Conservation (phyloP, 2,113 vertebrate genomes). For the Ophthalmolycus amberensis region DNA sequence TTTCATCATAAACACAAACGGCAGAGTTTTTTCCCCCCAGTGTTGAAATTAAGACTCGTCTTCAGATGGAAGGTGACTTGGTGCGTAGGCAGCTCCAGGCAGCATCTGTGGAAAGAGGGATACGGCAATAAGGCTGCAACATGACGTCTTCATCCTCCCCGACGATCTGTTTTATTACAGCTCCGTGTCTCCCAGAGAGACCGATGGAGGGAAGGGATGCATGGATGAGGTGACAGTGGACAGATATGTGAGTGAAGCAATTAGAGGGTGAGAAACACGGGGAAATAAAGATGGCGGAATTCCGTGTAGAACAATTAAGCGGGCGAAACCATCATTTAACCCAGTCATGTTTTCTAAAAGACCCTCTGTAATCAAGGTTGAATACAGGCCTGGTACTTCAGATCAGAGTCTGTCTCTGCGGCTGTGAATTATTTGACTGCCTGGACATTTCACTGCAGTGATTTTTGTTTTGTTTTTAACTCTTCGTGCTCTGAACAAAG, state of each 20-base stretch:
- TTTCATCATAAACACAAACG: slow-evolving; percentile 35
- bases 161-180: slow-evolving; percentile 47
- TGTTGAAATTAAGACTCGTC: slow-evolving; percentile 32
- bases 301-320: not conserved
- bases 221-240: slow-evolving; percentile 4
- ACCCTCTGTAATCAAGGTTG: too few relatives aligned
- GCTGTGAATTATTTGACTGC: too few relatives aligned
- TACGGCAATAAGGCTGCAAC: slow-evolving; percentile 17
- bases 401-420: too few relatives aligned
- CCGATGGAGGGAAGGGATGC: slow-evolving; percentile 5
- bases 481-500: too few relatives aligned
- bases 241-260: not conserved
- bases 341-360: too few relatives aligned
- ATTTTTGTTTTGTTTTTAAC: too few relatives aligned
- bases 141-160: slow-evolving; percentile 48
- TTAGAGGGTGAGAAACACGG: not conserved
- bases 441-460: too few relatives aligned
- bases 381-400: too few relatives aligned
- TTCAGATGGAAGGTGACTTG: slow-evolving; percentile 20
- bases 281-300: not conserved
- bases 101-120: slow-evolving; percentile 22
- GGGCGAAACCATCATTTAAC: too few relatives aligned
- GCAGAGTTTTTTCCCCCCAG: slow-evolving; percentile 8
- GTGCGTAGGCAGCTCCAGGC: slow-evolving; percentile 46
- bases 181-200: slow-evolving; percentile 17